These are phyloP conservation scores for Cassiopea andromeda DNA, from an alignment of 30 jellyfish, hydroid and myxozoan species.

Conservation along the genomic window DNA sequence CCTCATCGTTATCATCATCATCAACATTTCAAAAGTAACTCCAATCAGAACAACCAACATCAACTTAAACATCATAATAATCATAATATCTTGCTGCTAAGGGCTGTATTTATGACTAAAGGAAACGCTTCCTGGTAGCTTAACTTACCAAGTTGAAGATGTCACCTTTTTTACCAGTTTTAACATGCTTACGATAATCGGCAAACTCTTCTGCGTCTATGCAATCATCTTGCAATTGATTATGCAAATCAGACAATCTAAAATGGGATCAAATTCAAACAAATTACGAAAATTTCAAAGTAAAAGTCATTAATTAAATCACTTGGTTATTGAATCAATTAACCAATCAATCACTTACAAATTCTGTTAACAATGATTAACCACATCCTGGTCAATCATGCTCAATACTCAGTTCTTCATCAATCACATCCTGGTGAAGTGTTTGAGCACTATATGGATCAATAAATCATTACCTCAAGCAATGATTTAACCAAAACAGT, in stretches of 20 bases:
- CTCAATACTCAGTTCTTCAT: no score
- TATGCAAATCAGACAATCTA: constrained; percentile 77
- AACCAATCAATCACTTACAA: background rate
- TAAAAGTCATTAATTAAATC: background rate
- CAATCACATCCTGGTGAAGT: no score
- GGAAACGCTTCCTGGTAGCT: background rate
- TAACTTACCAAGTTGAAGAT: constrained; percentile 83
- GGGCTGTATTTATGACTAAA: background rate
- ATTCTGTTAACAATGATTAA: background rate
- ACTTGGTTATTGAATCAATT: background rate
- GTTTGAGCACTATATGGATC: background rate
- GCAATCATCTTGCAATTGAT: constrained; percentile 46
- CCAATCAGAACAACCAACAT: background rate
- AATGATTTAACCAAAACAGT: background rate
- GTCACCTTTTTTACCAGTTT: constrained; percentile 95
- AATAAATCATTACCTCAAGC: background rate
- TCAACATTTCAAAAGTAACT: background rate
- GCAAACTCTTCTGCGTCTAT: constrained; percentile 62
- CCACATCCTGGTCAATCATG: background rate
- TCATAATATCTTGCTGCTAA: background rate
- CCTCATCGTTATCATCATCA: background rate
- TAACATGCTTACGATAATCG: constrained; percentile 66
- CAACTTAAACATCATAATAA: background rate
- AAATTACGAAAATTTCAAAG: background rate
- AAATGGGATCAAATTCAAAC: background rate